These are phyloP conservation scores for Rachycentron canadum DNA, from an alignment of 2,797 vertebrate genomes.

Conservation along the genomic window DNA sequence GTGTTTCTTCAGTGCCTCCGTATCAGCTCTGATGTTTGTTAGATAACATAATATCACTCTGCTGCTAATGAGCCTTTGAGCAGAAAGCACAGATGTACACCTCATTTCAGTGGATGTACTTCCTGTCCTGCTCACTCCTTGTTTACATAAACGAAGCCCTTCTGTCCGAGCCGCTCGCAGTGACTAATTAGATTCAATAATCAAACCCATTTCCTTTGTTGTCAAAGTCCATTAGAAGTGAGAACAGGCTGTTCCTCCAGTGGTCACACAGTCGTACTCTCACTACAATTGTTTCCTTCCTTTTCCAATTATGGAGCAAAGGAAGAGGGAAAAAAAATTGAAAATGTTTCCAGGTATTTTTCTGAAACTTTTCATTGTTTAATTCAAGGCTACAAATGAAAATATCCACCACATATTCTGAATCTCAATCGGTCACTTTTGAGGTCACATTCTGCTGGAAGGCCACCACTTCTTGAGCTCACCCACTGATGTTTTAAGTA, in stretches of 20 bases:
- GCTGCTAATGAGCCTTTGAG: conserved; percentile 27
- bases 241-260: background rate
- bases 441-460: background rate
- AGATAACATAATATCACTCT: conserved; percentile 23
- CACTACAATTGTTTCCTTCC: background rate
- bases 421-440: background rate
- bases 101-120: conserved; percentile 35
- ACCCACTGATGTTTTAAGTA: background rate
- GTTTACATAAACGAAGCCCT: conserved; percentile 40
- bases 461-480: background rate
- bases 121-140: conserved; percentile 20
- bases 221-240: conserved; percentile 21
- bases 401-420: background rate
- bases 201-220: conserved; percentile 23
- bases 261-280: background rate
- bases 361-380: background rate
- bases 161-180: conserved; percentile 10
- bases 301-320: background rate
- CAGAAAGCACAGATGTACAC: conserved; percentile 28
- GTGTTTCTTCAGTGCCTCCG: background rate
- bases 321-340: background rate
- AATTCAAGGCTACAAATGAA: background rate
- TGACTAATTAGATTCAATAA: conserved; percentile 49
- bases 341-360: background rate
- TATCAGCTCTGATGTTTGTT: conserved; percentile 12